Evolutionary conservation across 2,113 vertebrate species (phyloP).

Genomic region (Oryctolagus cuniculus): mOryCun1.1 NC_091445.1:18831001-18831500

Average conservation of each 20-base stretch:
- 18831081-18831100: too few species aligned
- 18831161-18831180: background rate
- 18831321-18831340: background rate
- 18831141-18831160: too few species aligned
- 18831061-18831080: too few species aligned
- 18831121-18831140: too few species aligned
- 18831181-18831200: background rate
- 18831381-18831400: background rate
- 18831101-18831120: too few species aligned
- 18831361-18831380: slow-evolving; percentile 52
- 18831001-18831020: too few species aligned
- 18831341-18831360: background rate
- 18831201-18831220: background rate
- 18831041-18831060: too few species aligned
- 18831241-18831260: background rate
- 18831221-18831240: background rate
- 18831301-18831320: background rate
- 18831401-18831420: background rate
- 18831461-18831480: too few species aligned
- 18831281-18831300: background rate
- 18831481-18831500: too few species aligned
- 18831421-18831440: background rate
- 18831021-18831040: too few species aligned
- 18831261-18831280: background rate
- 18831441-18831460: background rate